Conservation (phyloP, 2,113 vertebrate genomes). For the Chrysochloris asiatica region DNA sequence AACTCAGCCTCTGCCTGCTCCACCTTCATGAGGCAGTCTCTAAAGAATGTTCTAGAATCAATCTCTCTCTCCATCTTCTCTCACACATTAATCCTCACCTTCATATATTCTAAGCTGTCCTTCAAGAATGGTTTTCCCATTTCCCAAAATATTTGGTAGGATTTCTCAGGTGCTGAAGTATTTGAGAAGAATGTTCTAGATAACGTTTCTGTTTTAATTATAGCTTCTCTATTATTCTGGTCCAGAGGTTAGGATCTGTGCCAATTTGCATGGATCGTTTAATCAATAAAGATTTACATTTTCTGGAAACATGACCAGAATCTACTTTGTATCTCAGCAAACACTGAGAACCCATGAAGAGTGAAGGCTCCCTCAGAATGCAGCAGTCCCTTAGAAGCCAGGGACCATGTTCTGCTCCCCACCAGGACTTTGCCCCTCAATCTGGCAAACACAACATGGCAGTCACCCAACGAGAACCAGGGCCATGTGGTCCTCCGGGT, state of each 20-base stretch:
- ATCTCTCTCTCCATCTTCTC: neutral
- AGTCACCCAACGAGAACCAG: neutral
- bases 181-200: neutral
- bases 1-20: neutral
- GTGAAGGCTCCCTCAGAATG: neutral
- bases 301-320: constrained; percentile 17
- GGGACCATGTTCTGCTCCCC: neutral
- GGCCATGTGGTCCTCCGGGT: no score
- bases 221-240: neutral
- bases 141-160: neutral
- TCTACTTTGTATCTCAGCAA: neutral
- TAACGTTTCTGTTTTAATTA: neutral
- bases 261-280: constrained; percentile 18
- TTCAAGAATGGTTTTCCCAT: neutral
- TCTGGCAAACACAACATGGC: neutral
- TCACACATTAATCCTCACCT: neutral
- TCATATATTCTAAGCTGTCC: neutral
- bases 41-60: neutral
- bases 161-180: neutral
- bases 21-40: neutral
- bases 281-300: neutral
- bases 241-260: neutral
- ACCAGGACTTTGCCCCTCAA: neutral
- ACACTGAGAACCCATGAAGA: neutral
- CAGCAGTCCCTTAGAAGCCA: neutral